Evolutionary conservation across 30 jellyfish, hydroid and myxozoan species (phyloP).

Genomic region (Turritopsis rubra): DNA sequence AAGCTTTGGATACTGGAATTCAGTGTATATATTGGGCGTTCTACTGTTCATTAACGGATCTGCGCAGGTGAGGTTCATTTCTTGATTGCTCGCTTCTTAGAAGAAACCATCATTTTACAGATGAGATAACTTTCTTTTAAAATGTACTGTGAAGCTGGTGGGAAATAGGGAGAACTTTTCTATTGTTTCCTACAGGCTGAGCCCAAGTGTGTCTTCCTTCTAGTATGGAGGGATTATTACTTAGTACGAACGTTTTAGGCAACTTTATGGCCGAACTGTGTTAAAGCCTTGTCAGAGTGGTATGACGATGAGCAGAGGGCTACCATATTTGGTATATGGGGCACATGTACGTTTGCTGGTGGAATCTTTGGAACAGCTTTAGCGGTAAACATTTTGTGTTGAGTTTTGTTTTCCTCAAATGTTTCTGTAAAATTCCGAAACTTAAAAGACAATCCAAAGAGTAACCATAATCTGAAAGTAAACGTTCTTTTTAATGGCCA

Average conservation of each 20-base stretch:
- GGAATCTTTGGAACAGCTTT: conserved; percentile 88
- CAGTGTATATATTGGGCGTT: conserved; percentile 34
- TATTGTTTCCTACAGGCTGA: too few species aligned
- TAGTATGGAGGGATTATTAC: too few species aligned
- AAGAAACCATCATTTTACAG: too few species aligned
- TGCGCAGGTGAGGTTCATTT: conserved; percentile 79
- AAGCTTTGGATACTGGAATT: conserved; percentile 81
- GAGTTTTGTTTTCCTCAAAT: not conserved
- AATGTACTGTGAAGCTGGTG: too few species aligned
- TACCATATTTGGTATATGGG: conserved; percentile 93
- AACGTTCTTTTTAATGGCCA: too few species aligned
- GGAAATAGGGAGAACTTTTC: too few species aligned
- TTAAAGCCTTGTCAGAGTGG: conserved; percentile 84
- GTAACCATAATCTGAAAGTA: too few species aligned
- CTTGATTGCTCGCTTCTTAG: too few species aligned
- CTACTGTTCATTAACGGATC: conserved; percentile 80
- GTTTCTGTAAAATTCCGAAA: too few species aligned
- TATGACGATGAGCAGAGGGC: conserved; percentile 80
- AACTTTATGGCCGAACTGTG: conserved; percentile 96
- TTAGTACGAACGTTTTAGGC: conserved; percentile 36
- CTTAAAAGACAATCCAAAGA: too few species aligned
- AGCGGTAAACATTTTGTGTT: conserved; percentile 64
- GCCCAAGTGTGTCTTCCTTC: not conserved
- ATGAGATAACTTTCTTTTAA: too few species aligned
- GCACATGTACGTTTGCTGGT: conserved; percentile 96